These are phyloP conservation scores for Neolamprologus fasciatus DNA, from an alignment of 2,113 vertebrate genomes.

Conservation along the genomic window DNA sequence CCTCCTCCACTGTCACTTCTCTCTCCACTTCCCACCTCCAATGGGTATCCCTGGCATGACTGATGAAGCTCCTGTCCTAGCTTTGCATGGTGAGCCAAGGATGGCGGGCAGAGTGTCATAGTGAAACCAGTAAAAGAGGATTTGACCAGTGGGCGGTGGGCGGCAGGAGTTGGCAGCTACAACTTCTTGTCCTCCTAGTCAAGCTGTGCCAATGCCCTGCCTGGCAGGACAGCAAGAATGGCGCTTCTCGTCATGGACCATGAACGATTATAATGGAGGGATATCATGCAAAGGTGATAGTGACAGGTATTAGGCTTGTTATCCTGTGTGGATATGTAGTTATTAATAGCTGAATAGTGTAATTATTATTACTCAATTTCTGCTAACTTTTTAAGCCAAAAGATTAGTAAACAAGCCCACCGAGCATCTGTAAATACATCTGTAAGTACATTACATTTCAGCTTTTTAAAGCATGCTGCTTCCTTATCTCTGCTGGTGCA, in stretches of 20 bases:
- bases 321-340: background rate
- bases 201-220: slow-evolving; percentile 19
- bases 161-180: slow-evolving; percentile 11
- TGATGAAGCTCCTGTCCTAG: background rate
- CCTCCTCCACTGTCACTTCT: background rate
- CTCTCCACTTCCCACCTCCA: background rate
- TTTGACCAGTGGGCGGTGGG: slow-evolving; percentile 32
- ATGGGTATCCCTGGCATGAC: slow-evolving; percentile 19
- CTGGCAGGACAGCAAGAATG: background rate
- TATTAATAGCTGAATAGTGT: background rate
- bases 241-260: background rate
- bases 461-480: background rate
- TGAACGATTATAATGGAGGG: background rate
- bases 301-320: background rate
- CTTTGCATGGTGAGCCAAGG: slow-evolving; percentile 19
- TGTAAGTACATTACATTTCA: background rate
- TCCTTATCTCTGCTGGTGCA: background rate
- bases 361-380: background rate
- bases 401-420: background rate
- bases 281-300: background rate
- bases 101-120: slow-evolving; percentile 4
- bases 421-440: background rate
- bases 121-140: slow-evolving; percentile 41
- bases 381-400: background rate
- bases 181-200: background rate